phyloP scores from a whole-genome alignment of 2,113 vertebrate species.

The Emydocephalus ijimae region DNA sequence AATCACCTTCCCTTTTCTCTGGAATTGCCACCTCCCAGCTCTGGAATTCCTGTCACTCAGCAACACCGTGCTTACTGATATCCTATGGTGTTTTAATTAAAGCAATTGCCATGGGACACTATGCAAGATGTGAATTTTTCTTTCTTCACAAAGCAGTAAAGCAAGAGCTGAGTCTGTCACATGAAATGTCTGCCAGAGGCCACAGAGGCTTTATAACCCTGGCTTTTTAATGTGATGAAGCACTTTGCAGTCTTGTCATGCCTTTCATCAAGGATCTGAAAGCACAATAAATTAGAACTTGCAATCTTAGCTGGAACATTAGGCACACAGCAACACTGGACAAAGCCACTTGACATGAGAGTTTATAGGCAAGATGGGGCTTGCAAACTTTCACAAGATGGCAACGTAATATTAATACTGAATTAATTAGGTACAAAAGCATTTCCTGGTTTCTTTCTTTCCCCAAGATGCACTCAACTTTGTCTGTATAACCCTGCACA shows the following conservation, averaged over 20 bases:
- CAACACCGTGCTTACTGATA: conserved; percentile 7
- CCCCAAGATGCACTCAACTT: background rate
- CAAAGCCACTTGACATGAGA: conserved; percentile 3
- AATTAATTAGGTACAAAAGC: conserved; percentile 1
- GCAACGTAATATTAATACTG: background rate
- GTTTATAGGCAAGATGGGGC: background rate
- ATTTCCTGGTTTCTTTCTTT: background rate
- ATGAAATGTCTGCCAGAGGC: conserved; percentile 24
- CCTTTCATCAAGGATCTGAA: background rate
- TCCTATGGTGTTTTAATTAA: conserved; percentile 33
- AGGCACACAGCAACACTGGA: background rate
- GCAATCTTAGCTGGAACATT: rapidly evolving
- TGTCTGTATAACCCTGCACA: background rate
- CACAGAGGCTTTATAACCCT: conserved; percentile 14
- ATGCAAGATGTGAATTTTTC: background rate
- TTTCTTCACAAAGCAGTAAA: conserved; percentile 1
- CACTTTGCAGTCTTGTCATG: conserved; percentile 24
- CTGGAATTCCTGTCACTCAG: conserved; percentile 18
- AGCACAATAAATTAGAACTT: conserved; percentile 16
- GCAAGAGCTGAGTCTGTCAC: background rate
- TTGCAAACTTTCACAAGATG: background rate
- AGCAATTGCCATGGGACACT: conserved; percentile 19
- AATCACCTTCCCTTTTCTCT: background rate
- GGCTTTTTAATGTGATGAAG: conserved; percentile 13
- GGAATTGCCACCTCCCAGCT: background rate